phyloP scores from a whole-genome alignment of 2,797 vertebrate genomes.

The Gallirallus australis region DNA sequence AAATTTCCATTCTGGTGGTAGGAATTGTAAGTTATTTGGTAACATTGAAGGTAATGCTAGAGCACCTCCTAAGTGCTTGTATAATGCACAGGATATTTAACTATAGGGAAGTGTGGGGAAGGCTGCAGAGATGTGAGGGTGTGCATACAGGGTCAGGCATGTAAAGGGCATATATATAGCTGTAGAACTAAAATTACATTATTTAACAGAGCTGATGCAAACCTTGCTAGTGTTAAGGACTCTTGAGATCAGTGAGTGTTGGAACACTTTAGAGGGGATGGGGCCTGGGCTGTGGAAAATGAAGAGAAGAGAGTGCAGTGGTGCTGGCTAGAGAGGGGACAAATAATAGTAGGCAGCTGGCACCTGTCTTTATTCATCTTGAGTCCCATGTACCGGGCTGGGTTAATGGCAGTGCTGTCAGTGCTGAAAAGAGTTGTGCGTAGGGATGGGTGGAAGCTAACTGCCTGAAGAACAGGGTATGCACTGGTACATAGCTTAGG shows the following conservation, averaged over 20 bases:
- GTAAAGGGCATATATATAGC: rapidly evolving
- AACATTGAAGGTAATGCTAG: not conserved
- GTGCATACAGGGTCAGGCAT: not conserved
- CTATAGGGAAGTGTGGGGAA: not conserved
- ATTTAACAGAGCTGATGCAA: not conserved
- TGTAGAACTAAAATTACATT: not conserved
- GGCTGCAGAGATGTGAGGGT: not conserved
- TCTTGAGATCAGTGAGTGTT: not conserved
- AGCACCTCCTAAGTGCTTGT: not conserved
- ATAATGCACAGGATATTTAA: not conserved
- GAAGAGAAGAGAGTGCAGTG: not conserved
- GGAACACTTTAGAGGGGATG: not conserved
- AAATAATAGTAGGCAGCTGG: not conserved
- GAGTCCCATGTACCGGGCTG: not conserved
- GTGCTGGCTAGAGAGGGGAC: not conserved
- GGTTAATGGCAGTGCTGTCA: not conserved
- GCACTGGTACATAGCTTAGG: not conserved
- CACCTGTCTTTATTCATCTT: not conserved
- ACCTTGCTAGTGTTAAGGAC: not conserved
- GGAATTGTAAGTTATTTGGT: not conserved
- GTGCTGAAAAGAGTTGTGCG: not conserved
- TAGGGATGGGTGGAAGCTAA: not conserved
- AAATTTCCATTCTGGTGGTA: not conserved
- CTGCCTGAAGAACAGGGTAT: not conserved
- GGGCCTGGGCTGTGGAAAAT: not conserved